Evolutionary conservation across 1,140 invertebrate species (phyloP).

Genomic region (Chionoecetes opilio): DNA sequence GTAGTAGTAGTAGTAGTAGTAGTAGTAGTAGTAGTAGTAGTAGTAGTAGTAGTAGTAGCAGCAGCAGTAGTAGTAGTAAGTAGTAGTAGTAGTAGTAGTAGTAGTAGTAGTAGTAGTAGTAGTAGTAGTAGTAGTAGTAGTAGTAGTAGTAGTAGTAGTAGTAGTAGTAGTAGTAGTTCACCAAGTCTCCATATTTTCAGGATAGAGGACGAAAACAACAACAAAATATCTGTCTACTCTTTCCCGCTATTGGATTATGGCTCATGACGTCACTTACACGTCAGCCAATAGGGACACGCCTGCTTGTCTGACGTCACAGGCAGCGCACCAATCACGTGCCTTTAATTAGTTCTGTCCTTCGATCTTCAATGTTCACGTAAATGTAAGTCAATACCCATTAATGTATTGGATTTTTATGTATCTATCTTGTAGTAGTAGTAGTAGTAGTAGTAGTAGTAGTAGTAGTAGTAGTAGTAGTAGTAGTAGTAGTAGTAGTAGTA

Average conservation of each 20-base stretch:
- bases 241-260: not conserved
- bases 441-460: slow-evolving; percentile 29
- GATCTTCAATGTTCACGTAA: not conserved
- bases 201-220: not conserved
- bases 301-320: not conserved
- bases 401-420: not conserved
- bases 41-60: not conserved
- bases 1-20: slow-evolving; percentile 23
- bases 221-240: not conserved
- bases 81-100: slow-evolving; percentile 30
- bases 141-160: no score
- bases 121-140: not conserved
- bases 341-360: not conserved
- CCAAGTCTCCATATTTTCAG: no score
- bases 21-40: slow-evolving; percentile 23
- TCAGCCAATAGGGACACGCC: not conserved
- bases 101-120: not conserved
- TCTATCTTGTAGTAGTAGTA: not conserved
- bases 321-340: not conserved
- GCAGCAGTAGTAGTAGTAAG: slow-evolving; percentile 1
- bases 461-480: slow-evolving; percentile 29
- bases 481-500: not conserved
- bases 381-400: not conserved
- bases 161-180: no score
- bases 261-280: not conserved